These are phyloP conservation scores for Myripristis jacobus DNA, from an alignment of 2,797 vertebrate genomes.

Conservation along the genomic window DNA sequence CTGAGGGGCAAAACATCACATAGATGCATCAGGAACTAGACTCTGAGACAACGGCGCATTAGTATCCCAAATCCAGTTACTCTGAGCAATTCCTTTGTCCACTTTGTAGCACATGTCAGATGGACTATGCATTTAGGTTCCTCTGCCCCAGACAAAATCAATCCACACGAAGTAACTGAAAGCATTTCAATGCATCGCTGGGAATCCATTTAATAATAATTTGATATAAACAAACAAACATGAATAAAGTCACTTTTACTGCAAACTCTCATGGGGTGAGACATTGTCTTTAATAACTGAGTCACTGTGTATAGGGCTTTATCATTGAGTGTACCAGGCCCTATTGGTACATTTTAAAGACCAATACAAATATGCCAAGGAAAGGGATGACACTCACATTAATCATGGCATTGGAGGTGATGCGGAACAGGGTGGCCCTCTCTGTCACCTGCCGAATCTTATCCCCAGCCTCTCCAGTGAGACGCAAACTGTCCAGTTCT, in stretches of 20 bases:
- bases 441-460: conserved; percentile 98
- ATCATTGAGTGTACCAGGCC: background rate
- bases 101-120: background rate
- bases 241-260: no score
- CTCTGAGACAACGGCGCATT: background rate
- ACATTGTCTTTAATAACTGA: no score
- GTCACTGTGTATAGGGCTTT: no score
- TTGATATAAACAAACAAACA: no score
- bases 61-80: no score
- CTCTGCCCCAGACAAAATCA: background rate
- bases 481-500: conserved; percentile 91
- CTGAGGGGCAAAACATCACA: conserved; percentile 69
- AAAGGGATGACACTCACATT: conserved; percentile 84
- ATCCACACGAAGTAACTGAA: background rate
- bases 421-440: conserved; percentile 94
- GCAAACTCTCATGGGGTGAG: no score
- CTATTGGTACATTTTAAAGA: background rate
- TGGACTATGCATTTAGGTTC: no score
- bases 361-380: background rate
- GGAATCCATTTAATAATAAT: no score
- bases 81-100: background rate
- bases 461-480: conserved; percentile 92
- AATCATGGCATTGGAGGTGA: conserved; percentile 99
- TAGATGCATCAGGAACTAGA: background rate
- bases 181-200: background rate